Evolutionary conservation across 2,888 invertebrate species (phyloP).

Genomic region (Lepidochrysops patricia): DNA sequence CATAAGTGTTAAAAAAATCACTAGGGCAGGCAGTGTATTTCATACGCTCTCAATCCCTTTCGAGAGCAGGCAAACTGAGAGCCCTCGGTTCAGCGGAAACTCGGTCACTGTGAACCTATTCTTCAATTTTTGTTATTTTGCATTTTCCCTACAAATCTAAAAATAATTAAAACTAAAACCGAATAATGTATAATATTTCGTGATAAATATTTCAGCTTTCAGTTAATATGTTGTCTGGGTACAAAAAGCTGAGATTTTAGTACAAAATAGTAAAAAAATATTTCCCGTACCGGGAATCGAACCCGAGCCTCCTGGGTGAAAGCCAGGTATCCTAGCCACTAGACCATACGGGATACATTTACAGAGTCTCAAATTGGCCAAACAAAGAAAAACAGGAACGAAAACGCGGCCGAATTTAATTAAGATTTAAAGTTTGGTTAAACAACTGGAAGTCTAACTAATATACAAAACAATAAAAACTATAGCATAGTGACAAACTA

Average conservation of each 20-base stretch:
- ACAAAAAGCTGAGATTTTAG: too few species aligned
- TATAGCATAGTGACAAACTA: too few species aligned
- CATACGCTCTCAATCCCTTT: background rate
- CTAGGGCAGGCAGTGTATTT: background rate
- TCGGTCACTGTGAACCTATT: background rate
- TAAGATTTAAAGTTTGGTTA: too few species aligned
- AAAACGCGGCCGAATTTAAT: too few species aligned
- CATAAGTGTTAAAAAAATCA: too few species aligned
- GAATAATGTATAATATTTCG: too few species aligned
- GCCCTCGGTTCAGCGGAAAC: background rate
- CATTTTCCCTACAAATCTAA: too few species aligned
- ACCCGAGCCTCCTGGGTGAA: slow-evolving; percentile 84
- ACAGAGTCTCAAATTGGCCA: background rate
- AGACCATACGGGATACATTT: slow-evolving; percentile 73
- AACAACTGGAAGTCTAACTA: background rate
- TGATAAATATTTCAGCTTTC: too few species aligned
- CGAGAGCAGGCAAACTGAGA: background rate
- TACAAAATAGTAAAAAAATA: background rate
- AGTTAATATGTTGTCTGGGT: too few species aligned
- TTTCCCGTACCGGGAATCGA: slow-evolving; percentile 82
- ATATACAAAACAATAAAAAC: too few species aligned
- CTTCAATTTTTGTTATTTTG: background rate
- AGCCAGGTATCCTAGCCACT: slow-evolving; percentile 83
- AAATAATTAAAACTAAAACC: too few species aligned
- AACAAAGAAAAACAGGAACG: too few species aligned